These are phyloP conservation scores for Caenorhabditis sp. DNA, from an alignment of 2,888 invertebrate species.

Conservation along the genomic window DNA sequence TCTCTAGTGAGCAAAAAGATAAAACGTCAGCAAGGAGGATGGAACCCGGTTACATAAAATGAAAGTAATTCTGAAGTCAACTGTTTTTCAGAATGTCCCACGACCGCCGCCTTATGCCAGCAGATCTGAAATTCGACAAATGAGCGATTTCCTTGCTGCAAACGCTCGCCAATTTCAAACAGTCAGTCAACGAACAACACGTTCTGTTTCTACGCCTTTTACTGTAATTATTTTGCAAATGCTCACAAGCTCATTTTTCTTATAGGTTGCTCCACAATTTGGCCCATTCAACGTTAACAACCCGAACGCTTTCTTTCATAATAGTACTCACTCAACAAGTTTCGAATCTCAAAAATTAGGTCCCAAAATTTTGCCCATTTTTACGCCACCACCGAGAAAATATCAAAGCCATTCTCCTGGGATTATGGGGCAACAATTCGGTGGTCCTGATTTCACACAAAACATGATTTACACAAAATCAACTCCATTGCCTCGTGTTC, in stretches of 20 bases:
- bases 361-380: constrained; percentile 66
- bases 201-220: constrained; percentile 53
- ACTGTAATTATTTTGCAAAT: constrained; percentile 36
- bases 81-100: constrained; percentile 66
- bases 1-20: constrained; percentile 1
- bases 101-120: constrained; percentile 67
- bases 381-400: constrained; percentile 71
- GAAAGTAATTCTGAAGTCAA: no score
- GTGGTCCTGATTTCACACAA: constrained; percentile 64
- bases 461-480: constrained; percentile 45
- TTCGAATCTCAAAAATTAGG: constrained; percentile 64
- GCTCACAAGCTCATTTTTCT: neutral
- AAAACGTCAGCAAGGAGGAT: constrained; percentile 64
- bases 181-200: constrained; percentile 53
- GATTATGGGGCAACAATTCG: constrained; percentile 63
- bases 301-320: constrained; percentile 67
- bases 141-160: constrained; percentile 64
- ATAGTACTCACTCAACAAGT: constrained; percentile 56
- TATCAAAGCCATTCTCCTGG: constrained; percentile 39
- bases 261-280: constrained; percentile 72
- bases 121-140: constrained; percentile 65
- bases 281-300: constrained; percentile 77
- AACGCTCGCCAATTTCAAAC: constrained; percentile 53
- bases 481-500: constrained; percentile 48
- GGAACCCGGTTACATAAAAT: constrained; percentile 58